phyloP scores from a whole-genome alignment of 2,113 vertebrate genomes.

The Carettochelys insculpta region DNA sequence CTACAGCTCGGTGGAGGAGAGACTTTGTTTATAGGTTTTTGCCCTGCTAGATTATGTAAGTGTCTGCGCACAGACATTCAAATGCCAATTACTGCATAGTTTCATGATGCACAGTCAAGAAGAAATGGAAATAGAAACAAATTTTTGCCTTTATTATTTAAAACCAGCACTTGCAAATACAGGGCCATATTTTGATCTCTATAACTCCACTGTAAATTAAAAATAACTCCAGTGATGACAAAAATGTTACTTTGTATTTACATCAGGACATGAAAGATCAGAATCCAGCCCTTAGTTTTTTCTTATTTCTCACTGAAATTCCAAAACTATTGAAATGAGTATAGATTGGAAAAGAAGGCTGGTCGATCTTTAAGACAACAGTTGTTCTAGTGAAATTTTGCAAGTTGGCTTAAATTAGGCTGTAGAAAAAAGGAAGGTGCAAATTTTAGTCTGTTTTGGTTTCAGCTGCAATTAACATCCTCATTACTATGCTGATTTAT shows the following conservation, averaged over 20 bases:
- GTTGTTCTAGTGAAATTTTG: neutral
- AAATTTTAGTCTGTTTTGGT: neutral
- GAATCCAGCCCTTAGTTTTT: neutral
- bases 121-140: neutral
- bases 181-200: neutral
- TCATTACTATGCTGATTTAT: conserved; percentile 49
- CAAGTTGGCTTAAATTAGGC: neutral
- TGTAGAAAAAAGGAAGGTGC: neutral
- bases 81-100: neutral
- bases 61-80: neutral
- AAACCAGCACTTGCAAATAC: neutral
- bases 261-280: neutral
- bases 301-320: neutral
- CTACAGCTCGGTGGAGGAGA: neutral
- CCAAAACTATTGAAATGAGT: neutral
- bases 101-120: neutral
- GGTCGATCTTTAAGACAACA: neutral
- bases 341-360: neutral
- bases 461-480: neutral
- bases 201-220: neutral
- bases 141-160: neutral
- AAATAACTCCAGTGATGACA: neutral
- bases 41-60: neutral
- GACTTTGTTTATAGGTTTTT: neutral
- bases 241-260: neutral